Evolutionary conservation across 1,140 invertebrate genomes (phyloP), one percentile per base, ranked within the genome.

Genomic region (Micrasema minimum): DNA sequence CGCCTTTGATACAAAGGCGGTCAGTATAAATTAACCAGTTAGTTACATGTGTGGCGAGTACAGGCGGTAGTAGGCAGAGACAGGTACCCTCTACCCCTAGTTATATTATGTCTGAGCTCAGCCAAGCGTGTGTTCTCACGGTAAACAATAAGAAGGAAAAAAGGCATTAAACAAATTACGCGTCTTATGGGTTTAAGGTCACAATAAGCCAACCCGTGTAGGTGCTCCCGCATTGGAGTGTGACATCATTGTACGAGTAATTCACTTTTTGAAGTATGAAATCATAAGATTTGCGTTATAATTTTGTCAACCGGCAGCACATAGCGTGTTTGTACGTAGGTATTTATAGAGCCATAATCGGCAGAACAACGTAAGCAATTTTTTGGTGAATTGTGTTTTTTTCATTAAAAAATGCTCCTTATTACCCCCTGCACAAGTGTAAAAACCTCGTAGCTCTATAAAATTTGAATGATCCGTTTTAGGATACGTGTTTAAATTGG

Each of bases 131-230:
- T n/a, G 18, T 69, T 76, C 75, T 66, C 75, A 76, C 75, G 75
- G 18, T 71, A 68, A 12, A 72, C 62, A 75, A 72, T 71, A 72
- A 75, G 57, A 59, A 75, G 74, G 74, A 75, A 72, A 72, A 70
- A 75, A 72, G 45, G 67, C 65, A 75, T 70, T 72, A 70, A 75
- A 75, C 74, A 75, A 75, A 75, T 75, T 75, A 75, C 67, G 70
- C 70, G 74, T 75, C 70, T 75, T 75, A 75, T 75, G 73, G 73
- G 73, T 72, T 75, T 75, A 67, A 75, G 73, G 73, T 75, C 73
- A 72, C 23, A 31, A 55, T 57, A 55, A 64, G 16, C 57, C 12
- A 20, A 41, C 20, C 23, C 20, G 59, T 46, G 23, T 64, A 31
- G 43, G 26, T 31, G 59, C 43, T 10, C 43, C 43, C 53, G 18